Evolutionary conservation across 2,888 invertebrate genomes (phyloP).

Genomic region (Baronia brevicornis): DNA sequence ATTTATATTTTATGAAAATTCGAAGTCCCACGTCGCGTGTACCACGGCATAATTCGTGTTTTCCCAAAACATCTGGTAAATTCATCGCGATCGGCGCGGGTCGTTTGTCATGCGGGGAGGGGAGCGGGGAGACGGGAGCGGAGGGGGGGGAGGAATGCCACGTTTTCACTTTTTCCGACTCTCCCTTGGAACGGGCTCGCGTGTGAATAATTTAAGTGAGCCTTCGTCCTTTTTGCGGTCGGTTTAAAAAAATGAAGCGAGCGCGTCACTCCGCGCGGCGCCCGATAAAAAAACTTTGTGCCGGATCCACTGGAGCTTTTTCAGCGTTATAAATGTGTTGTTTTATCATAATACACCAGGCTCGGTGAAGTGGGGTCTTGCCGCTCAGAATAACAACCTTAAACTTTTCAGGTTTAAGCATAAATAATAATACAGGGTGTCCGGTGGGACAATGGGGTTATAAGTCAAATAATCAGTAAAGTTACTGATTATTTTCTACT

Average conservation of each 20-base stretch:
- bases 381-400: too few relatives aligned
- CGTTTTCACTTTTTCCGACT: slow-evolving; percentile 46
- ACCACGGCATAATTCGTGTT: slow-evolving; percentile 3
- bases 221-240: slow-evolving; percentile 35
- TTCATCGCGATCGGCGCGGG: slow-evolving; percentile 11
- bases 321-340: too few relatives aligned
- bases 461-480: too few relatives aligned
- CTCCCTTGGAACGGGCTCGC: slow-evolving; percentile 33
- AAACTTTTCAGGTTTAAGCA: too few relatives aligned
- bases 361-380: too few relatives aligned
- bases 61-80: slow-evolving; percentile 11
- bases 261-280: slow-evolving; percentile 24
- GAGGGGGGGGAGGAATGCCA: slow-evolving; percentile 31
- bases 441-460: too few relatives aligned
- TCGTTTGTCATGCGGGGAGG: slow-evolving; percentile 9
- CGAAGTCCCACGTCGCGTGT: slow-evolving; percentile 2
- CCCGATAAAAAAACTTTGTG: slow-evolving; percentile 19
- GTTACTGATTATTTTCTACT: too few relatives aligned
- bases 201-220: slow-evolving; percentile 51
- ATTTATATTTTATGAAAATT: too few relatives aligned
- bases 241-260: slow-evolving; percentile 37
- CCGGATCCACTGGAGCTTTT: slow-evolving; percentile 4
- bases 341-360: too few relatives aligned
- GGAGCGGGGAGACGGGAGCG: neutral
- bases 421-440: too few relatives aligned